Evolutionary conservation across 2,797 vertebrate genomes (phyloP).

Genomic region (Acrossocheilus fasciatus): DNA sequence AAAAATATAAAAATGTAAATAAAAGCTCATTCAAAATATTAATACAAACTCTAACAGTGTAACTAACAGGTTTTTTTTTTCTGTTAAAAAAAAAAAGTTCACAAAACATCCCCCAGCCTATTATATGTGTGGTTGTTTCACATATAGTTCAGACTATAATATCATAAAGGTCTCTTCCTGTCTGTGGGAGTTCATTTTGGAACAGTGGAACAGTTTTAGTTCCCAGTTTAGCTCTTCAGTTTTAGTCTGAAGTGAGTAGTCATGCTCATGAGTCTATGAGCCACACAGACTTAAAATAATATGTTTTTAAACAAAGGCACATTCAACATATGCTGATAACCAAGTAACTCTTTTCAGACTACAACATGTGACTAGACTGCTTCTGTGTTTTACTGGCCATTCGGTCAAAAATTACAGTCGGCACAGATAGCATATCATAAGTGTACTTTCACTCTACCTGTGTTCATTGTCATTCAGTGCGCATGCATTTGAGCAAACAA

Average conservation of each 20-base stretch:
- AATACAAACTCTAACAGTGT: no score
- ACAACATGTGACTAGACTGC: neutral
- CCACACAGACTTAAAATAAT: constrained; percentile 24
- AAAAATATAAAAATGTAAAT: no score
- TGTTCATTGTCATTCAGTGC: constrained; percentile 9
- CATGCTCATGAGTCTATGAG: constrained; percentile 41
- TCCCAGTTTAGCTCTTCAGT: constrained; percentile 5
- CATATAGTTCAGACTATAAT: neutral
- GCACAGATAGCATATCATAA: constrained; percentile 31
- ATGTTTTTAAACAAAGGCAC: neutral
- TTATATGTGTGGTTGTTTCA: neutral
- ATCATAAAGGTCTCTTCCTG: neutral
- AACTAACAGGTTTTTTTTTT: no score
- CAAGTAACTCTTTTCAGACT: neutral
- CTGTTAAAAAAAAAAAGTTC: no score
- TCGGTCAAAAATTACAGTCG: neutral
- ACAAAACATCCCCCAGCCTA: no score
- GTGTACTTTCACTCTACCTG: constrained; percentile 13
- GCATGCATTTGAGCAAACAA: constrained; percentile 1
- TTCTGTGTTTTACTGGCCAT: constrained; percentile 15
- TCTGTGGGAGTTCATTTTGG: neutral
- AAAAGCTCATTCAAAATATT: no score
- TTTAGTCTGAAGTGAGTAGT: constrained; percentile 22
- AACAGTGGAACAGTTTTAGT: neutral
- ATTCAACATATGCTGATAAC: neutral